Evolutionary conservation across 64 coral and sea anemone species (phyloP).

Genomic region (Porites lutea): DNA sequence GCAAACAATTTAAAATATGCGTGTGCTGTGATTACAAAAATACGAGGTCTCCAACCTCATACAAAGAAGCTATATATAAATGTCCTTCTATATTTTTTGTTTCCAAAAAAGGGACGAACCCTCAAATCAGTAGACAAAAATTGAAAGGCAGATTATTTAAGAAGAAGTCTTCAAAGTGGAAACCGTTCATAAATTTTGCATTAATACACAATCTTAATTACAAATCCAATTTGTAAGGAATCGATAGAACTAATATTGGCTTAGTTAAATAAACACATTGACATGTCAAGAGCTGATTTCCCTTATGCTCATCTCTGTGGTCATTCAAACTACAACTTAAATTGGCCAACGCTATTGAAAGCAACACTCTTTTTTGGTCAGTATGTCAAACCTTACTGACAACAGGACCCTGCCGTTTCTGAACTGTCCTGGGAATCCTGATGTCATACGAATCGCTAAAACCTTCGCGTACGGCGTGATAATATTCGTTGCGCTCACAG

Average conservation of each 20-base stretch:
- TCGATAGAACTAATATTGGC: conserved; percentile 15
- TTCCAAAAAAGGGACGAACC: too few relatives aligned
- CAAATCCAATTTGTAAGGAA: not conserved
- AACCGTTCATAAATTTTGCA: not conserved
- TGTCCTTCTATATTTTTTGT: too few relatives aligned
- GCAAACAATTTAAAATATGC: conserved; percentile 15
- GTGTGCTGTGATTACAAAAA: not conserved
- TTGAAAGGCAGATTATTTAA: too few relatives aligned
- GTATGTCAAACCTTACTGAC: not conserved
- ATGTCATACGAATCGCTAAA: not conserved
- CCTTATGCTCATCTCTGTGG: not conserved
- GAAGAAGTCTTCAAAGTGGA: not conserved
- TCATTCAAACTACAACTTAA: not conserved
- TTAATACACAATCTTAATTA: not conserved
- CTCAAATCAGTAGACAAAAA: too few relatives aligned
- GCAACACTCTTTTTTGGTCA: not conserved
- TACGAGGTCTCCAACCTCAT: not conserved
- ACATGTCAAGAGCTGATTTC: not conserved
- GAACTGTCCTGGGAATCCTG: not conserved
- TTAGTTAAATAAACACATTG: not conserved
- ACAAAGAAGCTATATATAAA: too few relatives aligned
- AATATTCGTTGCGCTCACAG: not conserved
- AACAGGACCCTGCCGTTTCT: not conserved
- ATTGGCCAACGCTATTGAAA: not conserved
- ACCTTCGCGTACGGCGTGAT: conserved; percentile 8